Conservation (phyloP, 1,140 invertebrate species). For the Drosophila melanica region DNA sequence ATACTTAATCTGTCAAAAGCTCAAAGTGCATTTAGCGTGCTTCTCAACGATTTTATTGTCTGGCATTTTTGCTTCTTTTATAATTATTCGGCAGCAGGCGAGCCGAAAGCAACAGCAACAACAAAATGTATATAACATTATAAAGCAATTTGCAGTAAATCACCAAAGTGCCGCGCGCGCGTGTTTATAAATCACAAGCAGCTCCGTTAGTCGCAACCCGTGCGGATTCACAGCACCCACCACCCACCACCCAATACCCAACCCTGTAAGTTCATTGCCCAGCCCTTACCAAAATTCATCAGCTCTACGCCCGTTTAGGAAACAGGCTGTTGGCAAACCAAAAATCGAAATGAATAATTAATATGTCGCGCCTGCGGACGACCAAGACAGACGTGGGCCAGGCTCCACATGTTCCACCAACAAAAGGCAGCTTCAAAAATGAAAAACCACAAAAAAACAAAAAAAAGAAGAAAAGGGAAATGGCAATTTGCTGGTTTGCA, state of each 20-base stretch:
- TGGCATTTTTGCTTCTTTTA: slow-evolving; percentile 37
- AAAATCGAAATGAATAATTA: slow-evolving; percentile 82
- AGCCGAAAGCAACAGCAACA: slow-evolving; percentile 44
- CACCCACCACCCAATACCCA: not conserved
- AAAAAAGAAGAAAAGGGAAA: slow-evolving; percentile 5
- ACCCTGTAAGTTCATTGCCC: not conserved
- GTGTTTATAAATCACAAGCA: slow-evolving; percentile 80
- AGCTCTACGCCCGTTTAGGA: slow-evolving; percentile 17
- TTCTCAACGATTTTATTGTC: slow-evolving; percentile 23
- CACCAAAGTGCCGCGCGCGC: slow-evolving; percentile 73
- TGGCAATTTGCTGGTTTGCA: slow-evolving; percentile 49
- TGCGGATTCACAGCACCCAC: slow-evolving; percentile 23
- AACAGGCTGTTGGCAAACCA: slow-evolving; percentile 60
- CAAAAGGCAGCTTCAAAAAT: slow-evolving; percentile 16
- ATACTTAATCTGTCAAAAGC: slow-evolving; percentile 52
- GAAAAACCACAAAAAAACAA: slow-evolving; percentile 5
- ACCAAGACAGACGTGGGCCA: slow-evolving; percentile 44
- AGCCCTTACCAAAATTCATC: not conserved
- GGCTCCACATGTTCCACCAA: slow-evolving; percentile 37
- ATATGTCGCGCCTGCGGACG: slow-evolving; percentile 77
- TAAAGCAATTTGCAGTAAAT: slow-evolving; percentile 83
- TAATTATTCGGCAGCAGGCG: slow-evolving; percentile 71
- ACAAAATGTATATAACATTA: slow-evolving; percentile 79
- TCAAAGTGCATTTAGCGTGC: slow-evolving; percentile 39
- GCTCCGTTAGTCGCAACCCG: slow-evolving; percentile 25